These are phyloP conservation scores for Varecia variegata DNA, from an alignment of 2,797 vertebrate genomes.

Conservation along the genomic window DNA sequence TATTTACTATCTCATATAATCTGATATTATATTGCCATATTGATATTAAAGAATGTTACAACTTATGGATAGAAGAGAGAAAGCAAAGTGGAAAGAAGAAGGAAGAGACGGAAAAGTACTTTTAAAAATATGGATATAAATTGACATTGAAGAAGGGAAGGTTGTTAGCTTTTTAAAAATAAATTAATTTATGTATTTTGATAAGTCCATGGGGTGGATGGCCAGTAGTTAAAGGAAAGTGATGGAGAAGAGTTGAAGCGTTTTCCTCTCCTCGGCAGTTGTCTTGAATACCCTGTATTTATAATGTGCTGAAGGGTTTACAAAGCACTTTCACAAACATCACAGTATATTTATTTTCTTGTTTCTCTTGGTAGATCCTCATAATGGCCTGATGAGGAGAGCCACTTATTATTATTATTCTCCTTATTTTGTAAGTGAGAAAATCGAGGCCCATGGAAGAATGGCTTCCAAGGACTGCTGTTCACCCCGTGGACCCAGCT, in stretches of 20 bases:
- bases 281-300: not conserved
- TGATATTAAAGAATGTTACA: not conserved
- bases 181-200: not conserved
- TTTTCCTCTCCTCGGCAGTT: not conserved
- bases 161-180: not conserved
- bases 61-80: not conserved
- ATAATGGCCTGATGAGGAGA: not conserved
- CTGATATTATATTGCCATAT: not conserved
- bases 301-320: not conserved
- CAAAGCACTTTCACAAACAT: not conserved
- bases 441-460: not conserved
- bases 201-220: not conserved
- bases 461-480: not conserved
- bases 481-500: not conserved
- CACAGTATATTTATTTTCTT: not conserved
- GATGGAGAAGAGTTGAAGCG: not conserved
- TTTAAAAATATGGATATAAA: not conserved
- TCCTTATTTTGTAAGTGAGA: not conserved
- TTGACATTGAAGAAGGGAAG: not conserved
- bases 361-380: not conserved
- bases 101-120: conserved; percentile 2
- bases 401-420: not conserved
- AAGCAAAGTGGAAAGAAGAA: not conserved
- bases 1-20: not conserved
- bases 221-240: not conserved